phyloP scores from a whole-genome alignment of 2,797 vertebrate genomes.

The Pteropus rufus region DNA sequence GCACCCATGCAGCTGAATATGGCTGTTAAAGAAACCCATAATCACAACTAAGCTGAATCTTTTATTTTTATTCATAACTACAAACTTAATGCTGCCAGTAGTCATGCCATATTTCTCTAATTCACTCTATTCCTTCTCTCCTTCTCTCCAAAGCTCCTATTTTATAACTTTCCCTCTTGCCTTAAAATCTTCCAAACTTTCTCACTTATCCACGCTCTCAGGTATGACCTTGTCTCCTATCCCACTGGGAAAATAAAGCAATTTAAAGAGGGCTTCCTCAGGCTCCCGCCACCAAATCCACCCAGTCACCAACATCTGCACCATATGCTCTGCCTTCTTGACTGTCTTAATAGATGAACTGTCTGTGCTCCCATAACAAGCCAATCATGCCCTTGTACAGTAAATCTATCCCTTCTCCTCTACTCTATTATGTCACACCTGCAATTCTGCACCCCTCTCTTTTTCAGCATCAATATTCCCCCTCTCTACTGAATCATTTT shows the following conservation, averaged over 20 bases:
- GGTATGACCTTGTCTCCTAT: not conserved
- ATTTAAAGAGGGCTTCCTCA: not conserved
- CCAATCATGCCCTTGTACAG: no score
- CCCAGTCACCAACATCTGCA: no score
- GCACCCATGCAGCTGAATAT: no score
- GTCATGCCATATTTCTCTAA: not conserved
- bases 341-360: not conserved
- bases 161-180: not conserved
- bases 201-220: not conserved
- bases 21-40: not conserved
- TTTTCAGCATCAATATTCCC: not conserved
- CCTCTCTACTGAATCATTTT: not conserved
- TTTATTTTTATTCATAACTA: not conserved
- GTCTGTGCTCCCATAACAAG: not conserved
- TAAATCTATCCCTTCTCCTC: rapidly evolving
- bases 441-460: not conserved
- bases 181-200: not conserved
- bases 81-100: not conserved
- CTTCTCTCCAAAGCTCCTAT: not conserved
- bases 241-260: not conserved
- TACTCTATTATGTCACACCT: not conserved
- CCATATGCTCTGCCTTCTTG: not conserved
- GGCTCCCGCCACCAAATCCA: not conserved
- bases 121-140: not conserved
- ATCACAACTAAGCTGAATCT: not conserved